phyloP scores from a whole-genome alignment of 2,113 vertebrate species.

The Zosterops hypoxanthus region DNA sequence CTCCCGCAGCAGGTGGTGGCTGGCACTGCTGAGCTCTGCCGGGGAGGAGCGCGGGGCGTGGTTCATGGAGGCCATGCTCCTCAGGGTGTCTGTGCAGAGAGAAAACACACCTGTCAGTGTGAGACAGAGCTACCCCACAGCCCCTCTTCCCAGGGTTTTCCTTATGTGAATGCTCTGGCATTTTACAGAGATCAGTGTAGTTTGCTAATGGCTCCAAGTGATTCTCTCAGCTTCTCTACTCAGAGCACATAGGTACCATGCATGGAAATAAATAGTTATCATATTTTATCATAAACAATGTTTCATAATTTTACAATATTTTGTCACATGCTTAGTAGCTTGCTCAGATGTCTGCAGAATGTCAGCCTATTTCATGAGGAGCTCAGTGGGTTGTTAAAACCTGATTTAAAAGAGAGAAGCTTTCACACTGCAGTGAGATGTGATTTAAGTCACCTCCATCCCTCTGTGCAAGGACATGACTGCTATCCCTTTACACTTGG shows the following conservation, averaged over 20 bases:
- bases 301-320: not conserved
- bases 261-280: not conserved
- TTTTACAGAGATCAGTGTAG: not conserved
- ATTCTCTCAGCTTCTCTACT: not conserved
- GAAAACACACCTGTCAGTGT: not conserved
- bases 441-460: not conserved
- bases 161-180: not conserved
- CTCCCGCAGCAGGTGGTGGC: constrained; percentile 84
- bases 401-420: not conserved
- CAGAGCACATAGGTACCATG: not conserved
- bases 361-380: not conserved
- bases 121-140: fast-evolving
- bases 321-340: not conserved
- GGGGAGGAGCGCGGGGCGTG: constrained; percentile 87
- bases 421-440: not conserved
- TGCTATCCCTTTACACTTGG: not conserved
- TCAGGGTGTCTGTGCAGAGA: constrained; percentile 80
- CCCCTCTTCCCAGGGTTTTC: not conserved
- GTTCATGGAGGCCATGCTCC: constrained; percentile 72
- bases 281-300: not conserved
- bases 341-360: not conserved
- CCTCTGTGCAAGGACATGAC: not conserved
- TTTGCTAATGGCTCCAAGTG: not conserved
- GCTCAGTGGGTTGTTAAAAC: not conserved
- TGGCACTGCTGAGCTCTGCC: constrained; percentile 80